phyloP scores from a whole-genome alignment of 2,113 vertebrate species.

The Hucho hucho region DNA sequence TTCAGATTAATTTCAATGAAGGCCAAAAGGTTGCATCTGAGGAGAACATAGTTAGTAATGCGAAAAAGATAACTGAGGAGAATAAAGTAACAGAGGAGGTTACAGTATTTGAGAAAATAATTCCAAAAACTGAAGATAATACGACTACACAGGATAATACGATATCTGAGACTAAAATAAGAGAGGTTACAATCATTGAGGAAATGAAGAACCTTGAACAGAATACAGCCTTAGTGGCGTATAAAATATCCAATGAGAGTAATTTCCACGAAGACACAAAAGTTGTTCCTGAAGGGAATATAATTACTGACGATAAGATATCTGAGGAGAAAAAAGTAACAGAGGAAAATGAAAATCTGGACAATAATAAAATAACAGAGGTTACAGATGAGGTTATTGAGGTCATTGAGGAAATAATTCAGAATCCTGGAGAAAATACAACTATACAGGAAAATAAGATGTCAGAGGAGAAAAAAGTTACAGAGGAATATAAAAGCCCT shows the following conservation, averaged over 20 bases:
- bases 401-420: not conserved
- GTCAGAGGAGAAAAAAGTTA: not conserved
- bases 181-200: not conserved
- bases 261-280: not conserved
- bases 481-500: not conserved
- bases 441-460: not conserved
- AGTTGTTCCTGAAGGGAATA: not conserved
- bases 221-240: not conserved
- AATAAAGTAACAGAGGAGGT: not conserved
- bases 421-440: not conserved
- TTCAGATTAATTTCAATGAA: not conserved
- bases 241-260: not conserved
- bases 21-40: not conserved
- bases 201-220: not conserved
- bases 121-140: not conserved
- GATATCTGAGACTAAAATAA: constrained; percentile 1
- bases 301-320: not conserved
- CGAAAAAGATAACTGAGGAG: not conserved
- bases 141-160: not conserved
- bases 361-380: not conserved
- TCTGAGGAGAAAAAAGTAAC: not conserved
- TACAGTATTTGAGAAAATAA: not conserved
- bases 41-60: not conserved
- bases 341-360: not conserved
- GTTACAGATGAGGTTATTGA: not conserved